A percentile compares a stretch with the other conserved stretches of the same genome.
phyloP scores from a whole-genome alignment of 2,113 vertebrate genomes.

The Pithys albifrons region DNA sequence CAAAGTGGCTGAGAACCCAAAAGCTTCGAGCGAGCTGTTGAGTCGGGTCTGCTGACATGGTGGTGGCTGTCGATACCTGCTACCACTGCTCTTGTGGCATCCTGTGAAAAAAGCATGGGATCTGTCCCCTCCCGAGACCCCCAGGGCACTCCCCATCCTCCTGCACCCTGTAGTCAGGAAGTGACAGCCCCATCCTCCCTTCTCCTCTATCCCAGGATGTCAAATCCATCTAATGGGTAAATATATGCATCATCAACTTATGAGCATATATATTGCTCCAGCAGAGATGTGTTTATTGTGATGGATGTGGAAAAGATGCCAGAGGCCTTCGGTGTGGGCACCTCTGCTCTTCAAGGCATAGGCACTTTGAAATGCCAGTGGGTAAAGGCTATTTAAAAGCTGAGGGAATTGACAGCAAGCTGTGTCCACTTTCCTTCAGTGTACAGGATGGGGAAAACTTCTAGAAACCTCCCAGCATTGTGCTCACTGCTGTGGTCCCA shows the following conservation, averaged over 20 bases:
- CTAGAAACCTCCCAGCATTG: background rate
- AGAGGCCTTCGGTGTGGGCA: background rate
- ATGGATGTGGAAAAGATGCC: background rate
- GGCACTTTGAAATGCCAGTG: background rate
- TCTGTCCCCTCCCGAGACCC: background rate
- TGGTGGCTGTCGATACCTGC: background rate
- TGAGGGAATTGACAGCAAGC: background rate
- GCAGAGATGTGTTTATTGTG: background rate
- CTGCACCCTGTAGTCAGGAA: fast-evolving
- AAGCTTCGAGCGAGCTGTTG: constrained; percentile 18
- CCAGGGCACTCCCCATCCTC: fast-evolving
- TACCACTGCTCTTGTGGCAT: background rate
- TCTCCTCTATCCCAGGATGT: background rate
- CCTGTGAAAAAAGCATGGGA: background rate
- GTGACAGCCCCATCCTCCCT: background rate
- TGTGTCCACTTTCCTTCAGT: background rate
- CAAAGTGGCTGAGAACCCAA: constrained; percentile 50
- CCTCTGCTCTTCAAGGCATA: background rate
- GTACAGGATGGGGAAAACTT: background rate
- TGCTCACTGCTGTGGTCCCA: background rate
- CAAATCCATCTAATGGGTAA: fast-evolving
- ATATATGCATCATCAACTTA: background rate
- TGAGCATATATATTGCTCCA: background rate
- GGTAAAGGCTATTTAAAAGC: background rate
- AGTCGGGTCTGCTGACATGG: constrained; percentile 34